phyloP scores from a whole-genome alignment of 2,888 invertebrate genomes.

The Aelia acuminata region DNA sequence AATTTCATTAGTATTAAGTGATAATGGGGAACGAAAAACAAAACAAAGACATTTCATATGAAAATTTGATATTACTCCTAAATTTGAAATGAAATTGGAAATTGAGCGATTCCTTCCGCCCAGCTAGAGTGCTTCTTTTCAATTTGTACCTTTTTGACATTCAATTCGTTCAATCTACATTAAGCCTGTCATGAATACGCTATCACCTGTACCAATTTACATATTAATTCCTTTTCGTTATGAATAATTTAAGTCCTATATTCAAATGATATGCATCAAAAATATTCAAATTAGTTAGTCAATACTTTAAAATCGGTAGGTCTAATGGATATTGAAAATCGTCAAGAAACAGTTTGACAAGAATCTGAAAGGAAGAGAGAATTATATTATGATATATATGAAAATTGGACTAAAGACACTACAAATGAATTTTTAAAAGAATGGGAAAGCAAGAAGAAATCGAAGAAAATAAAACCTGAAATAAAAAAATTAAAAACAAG shows the following conservation, averaged over 20 bases:
- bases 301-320: background rate
- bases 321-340: background rate
- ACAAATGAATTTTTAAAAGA: too few species aligned
- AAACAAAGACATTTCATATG: background rate
- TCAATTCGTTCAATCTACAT: constrained; percentile 7
- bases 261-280: background rate
- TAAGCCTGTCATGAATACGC: background rate
- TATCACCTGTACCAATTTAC: constrained; percentile 9
- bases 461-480: too few species aligned
- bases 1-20: too few species aligned
- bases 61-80: too few species aligned
- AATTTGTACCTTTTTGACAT: constrained; percentile 2
- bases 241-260: constrained; percentile 7
- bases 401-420: too few species aligned
- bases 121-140: background rate
- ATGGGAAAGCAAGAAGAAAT: too few species aligned
- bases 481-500: too few species aligned
- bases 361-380: too few species aligned
- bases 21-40: background rate
- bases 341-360: background rate
- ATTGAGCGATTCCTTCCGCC: background rate
- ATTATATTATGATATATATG: too few species aligned
- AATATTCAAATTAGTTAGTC: background rate
- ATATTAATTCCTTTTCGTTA: constrained; percentile 4
- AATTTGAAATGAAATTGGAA: background rate